Base-by-base conservation (phyloP, 2,797 vertebrate genomes). In the Pipistrellus kuhlii region DNA sequence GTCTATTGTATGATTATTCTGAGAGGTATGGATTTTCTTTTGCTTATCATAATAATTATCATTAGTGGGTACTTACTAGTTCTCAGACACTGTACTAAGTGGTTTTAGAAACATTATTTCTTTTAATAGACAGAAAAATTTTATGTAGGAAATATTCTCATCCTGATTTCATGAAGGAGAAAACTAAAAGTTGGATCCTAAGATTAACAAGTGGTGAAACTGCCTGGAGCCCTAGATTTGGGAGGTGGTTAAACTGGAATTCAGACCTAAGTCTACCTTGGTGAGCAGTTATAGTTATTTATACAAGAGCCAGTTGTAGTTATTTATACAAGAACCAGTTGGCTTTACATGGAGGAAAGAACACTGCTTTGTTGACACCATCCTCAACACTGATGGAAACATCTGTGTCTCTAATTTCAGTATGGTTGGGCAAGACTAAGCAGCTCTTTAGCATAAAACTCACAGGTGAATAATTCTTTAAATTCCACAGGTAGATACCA, bases 371-470 rank as follows among this genome's bases (percentile, higher is more conserved):
- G 18, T 15, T 76, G 20, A 69, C 53, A 75, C 14, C 6, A 41
- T 32, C 21, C 27, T 41, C 27, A 30, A 85, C 3, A 15, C 5
- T 77, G 30, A 21, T 89, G 11, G 6, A 78, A 48, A 69, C 51
- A 68, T 41, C 85, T 82, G 6, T 88, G 21, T 4, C 30, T 87
- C 32, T 85, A 66, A 87, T 94, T 95, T 96, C n/a, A 84, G 41
- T 46, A 23, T 7, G 2, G 7, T 59, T 69, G 44, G 76, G 30
- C 35, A 88, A 89, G 68, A 85, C 9, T 20, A 59, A 64, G 25
- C 11, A 75, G 27, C 8, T 73, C 15, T 90, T 86, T 76, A 66
- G 90, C n/a, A 76, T 32, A 44, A 75, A 80, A 62, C 15, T 41
- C 81, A 25, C 38, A 13, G 21, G n/a, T 81, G 35, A 41, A 32